phyloP scores from a whole-genome alignment of 2,797 vertebrate species.

The Selene dorsalis region DNA sequence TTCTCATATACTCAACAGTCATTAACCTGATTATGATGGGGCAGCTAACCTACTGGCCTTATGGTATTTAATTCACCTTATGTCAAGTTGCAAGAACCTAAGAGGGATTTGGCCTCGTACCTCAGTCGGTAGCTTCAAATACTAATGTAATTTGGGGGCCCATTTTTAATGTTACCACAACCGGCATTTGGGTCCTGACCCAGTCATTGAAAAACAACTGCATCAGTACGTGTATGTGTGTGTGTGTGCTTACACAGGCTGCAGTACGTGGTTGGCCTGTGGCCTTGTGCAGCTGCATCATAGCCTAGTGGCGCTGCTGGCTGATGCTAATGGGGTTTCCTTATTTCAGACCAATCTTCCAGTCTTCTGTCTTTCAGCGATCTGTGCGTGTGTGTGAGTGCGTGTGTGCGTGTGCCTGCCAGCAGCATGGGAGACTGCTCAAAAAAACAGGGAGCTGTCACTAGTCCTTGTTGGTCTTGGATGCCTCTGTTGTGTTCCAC shows the following conservation, averaged over 20 bases:
- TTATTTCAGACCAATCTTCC: slow-evolving; percentile 66
- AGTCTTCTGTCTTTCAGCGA: slow-evolving; percentile 64
- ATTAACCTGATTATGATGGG: not conserved
- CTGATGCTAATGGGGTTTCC: slow-evolving; percentile 70
- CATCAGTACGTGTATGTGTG: not conserved
- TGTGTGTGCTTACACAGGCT: slow-evolving; percentile 48
- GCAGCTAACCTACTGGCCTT: slow-evolving; percentile 18
- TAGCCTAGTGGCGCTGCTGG: slow-evolving; percentile 55
- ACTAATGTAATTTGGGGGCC: slow-evolving; percentile 58
- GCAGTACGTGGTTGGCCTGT: slow-evolving; percentile 63
- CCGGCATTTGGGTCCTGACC: slow-evolving; percentile 47
- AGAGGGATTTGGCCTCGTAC: slow-evolving; percentile 37
- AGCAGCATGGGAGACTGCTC: slow-evolving; percentile 74
- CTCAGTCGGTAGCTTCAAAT: slow-evolving; percentile 63
- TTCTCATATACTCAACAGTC: not conserved
- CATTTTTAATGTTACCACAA: slow-evolving; percentile 64
- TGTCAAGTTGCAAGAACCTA: slow-evolving; percentile 25
- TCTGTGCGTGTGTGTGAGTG: slow-evolving; percentile 17
- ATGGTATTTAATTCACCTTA: slow-evolving; percentile 31
- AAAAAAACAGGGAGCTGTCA: slow-evolving; percentile 75
- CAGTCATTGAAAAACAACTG: slow-evolving; percentile 53
- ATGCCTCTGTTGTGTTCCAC: slow-evolving; percentile 61
- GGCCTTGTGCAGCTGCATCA: slow-evolving; percentile 67
- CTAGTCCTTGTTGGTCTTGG: slow-evolving; percentile 78
- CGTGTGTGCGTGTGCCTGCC: slow-evolving; percentile 52